These are phyloP conservation scores for Trigoniulus corallinus DNA, from an alignment of 1,140 invertebrate species.

Conservation along the genomic window DNA sequence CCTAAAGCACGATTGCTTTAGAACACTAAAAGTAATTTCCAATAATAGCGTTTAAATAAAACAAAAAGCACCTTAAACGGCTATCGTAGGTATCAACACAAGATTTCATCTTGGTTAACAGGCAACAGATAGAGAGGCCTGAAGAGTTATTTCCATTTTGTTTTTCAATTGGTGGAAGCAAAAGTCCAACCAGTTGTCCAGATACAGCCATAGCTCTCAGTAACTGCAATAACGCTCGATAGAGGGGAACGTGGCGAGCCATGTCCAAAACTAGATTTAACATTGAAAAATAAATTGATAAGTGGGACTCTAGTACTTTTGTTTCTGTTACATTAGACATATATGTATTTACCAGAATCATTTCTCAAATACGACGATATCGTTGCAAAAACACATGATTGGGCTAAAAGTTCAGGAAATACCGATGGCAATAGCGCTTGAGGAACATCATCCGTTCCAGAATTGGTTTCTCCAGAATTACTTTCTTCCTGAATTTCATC, in stretches of 20 bases:
- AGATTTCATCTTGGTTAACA: slow-evolving; percentile 69
- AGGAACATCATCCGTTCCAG: slow-evolving; percentile 17
- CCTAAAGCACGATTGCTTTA: not conserved
- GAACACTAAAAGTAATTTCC: not conserved
- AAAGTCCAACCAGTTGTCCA: slow-evolving; percentile 42
- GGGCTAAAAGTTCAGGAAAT: slow-evolving; percentile 55
- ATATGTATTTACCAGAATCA: slow-evolving; percentile 49
- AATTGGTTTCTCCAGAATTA: slow-evolving; percentile 8
- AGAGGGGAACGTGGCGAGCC: slow-evolving; percentile 81
- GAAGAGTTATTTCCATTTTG: slow-evolving; percentile 18
- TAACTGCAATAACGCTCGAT: slow-evolving; percentile 62
- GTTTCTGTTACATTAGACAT: slow-evolving; percentile 2
- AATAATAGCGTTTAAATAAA: not conserved
- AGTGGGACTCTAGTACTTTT: not conserved
- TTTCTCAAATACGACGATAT: slow-evolving; percentile 82
- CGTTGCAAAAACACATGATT: slow-evolving; percentile 69
- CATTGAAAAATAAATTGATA: slow-evolving; percentile 9
- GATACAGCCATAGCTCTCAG: slow-evolving; percentile 59
- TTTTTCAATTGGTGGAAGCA: slow-evolving; percentile 36
- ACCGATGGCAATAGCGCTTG: slow-evolving; percentile 34
- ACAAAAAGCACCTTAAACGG: slow-evolving; percentile 45
- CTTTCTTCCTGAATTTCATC: slow-evolving; percentile 19
- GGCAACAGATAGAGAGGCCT: slow-evolving; percentile 37
- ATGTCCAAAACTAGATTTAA: slow-evolving; percentile 59
- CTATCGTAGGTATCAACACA: slow-evolving; percentile 81